Conservation (phyloP, 2,888 invertebrate species). For the Calliopum simillimum region DNA sequence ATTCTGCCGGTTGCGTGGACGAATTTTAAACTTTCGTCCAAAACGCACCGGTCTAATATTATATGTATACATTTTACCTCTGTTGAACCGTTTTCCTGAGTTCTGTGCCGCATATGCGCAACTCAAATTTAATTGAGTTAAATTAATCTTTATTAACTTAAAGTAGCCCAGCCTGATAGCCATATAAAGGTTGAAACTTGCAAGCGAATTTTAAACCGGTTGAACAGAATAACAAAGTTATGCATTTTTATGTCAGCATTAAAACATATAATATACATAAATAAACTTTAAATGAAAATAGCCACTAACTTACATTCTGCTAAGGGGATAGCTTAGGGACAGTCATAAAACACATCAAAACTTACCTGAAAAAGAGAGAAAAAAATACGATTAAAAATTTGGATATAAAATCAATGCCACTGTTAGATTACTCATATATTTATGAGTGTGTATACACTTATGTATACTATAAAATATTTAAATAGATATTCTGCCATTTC, state of each 20-base stretch:
- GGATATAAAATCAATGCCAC: not conserved
- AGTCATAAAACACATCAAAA: not conserved
- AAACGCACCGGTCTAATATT: no score
- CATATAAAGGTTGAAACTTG: not conserved
- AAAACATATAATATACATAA: no score
- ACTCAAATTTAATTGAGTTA: constrained; percentile 33
- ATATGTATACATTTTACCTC: no score
- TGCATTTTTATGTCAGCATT: no score
- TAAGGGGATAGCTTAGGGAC: no score
- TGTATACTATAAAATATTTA: no score
- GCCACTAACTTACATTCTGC: no score
- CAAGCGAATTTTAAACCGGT: not conserved
- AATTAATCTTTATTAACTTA: constrained; percentile 30
- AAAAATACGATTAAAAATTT: not conserved
- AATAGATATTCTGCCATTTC: not conserved
- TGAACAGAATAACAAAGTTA: not conserved
- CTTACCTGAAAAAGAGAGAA: constrained; percentile 17
- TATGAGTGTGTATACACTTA: no score
- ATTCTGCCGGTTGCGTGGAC: no score
- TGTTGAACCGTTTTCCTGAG: no score
- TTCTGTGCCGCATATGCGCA: not conserved
- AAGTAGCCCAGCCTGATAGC: not conserved
- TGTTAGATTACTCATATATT: no score
- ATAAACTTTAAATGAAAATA: no score
- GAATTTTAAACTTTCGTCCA: not conserved